Evolutionary conservation across 2,888 invertebrate species (phyloP).

Genomic region (Synergus japonicus): DNA sequence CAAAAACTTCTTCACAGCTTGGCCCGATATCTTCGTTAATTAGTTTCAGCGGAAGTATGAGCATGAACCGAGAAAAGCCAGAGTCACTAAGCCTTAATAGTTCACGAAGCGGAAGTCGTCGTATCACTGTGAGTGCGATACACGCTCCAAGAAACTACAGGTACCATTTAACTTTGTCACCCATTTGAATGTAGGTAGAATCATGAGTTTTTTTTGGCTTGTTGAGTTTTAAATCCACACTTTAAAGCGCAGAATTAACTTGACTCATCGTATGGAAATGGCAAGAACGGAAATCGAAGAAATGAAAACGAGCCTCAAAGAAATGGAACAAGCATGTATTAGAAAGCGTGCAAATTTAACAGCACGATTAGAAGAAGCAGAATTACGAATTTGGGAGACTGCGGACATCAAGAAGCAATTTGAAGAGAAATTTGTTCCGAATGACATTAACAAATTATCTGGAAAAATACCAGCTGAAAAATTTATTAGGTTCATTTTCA

Average conservation of each 20-base stretch:
- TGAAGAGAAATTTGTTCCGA: slow-evolving; percentile 78
- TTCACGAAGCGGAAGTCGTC: slow-evolving; percentile 54
- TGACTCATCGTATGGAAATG: slow-evolving; percentile 79
- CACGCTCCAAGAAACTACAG: background rate
- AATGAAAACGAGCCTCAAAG: slow-evolving; percentile 72
- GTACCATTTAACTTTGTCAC: slow-evolving; percentile 17
- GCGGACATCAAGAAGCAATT: slow-evolving; percentile 78
- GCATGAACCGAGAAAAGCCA: slow-evolving; percentile 45
- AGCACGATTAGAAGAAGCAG: slow-evolving; percentile 81
- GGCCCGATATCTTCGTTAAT: slow-evolving; percentile 54
- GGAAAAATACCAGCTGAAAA: slow-evolving; percentile 83
- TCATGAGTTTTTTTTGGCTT: slow-evolving; percentile 15
- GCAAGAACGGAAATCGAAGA: slow-evolving; percentile 79
- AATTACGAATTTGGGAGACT: slow-evolving; percentile 78
- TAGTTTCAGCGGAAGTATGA: slow-evolving; percentile 56
- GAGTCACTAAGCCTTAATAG: slow-evolving; percentile 57
- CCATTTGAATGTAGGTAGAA: background rate
- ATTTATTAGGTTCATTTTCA: slow-evolving; percentile 73
- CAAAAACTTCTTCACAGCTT: slow-evolving; percentile 54
- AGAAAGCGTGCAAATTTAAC: slow-evolving; percentile 77
- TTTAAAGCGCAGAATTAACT: slow-evolving; percentile 75
- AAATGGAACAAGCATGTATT: slow-evolving; percentile 70
- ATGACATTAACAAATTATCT: slow-evolving; percentile 80
- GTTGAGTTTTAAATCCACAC: background rate
- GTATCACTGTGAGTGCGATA: slow-evolving; percentile 23